These are phyloP conservation scores for Enteromius unitaeniatus DNA, from an alignment of 2,797 vertebrate genomes.

Conservation along the genomic window DNA sequence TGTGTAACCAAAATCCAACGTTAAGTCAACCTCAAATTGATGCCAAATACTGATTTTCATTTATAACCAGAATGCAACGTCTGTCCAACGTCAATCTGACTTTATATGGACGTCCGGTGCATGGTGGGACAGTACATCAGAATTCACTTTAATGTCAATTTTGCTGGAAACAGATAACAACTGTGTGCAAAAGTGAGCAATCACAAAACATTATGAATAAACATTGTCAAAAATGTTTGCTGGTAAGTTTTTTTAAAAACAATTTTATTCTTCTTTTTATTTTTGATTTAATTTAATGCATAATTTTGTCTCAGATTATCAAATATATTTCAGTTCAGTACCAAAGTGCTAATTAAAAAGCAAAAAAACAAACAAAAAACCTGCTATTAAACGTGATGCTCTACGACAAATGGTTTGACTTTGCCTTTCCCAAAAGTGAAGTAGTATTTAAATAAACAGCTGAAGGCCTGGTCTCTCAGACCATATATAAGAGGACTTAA, in stretches of 20 bases:
- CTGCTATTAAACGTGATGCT: not conserved
- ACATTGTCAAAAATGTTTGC: not conserved
- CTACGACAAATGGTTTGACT: constrained; percentile 16
- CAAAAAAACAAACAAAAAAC: no score
- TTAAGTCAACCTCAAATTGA: no score
- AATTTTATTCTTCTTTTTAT: no score
- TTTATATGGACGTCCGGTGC: no score
- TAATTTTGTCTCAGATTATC: not conserved
- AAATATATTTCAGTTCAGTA: not conserved
- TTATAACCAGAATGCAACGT: no score
- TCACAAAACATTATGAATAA: not conserved
- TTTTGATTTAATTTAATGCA: not conserved
- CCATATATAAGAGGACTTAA: constrained; percentile 73
- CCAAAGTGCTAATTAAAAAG: not conserved
- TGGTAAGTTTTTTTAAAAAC: not conserved
- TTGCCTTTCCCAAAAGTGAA: constrained; percentile 48
- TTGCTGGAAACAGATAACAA: not conserved
- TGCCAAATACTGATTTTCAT: no score
- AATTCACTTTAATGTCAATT: not conserved
- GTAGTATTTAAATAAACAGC: constrained; percentile 62
- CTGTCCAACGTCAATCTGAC: no score
- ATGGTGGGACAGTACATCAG: not conserved
- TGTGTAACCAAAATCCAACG: no score
- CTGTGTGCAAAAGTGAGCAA: not conserved
- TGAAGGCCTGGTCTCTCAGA: constrained; percentile 69